Base-by-base conservation (phyloP, 2,888 invertebrate genomes). In the Heliconius cydno region DNA sequence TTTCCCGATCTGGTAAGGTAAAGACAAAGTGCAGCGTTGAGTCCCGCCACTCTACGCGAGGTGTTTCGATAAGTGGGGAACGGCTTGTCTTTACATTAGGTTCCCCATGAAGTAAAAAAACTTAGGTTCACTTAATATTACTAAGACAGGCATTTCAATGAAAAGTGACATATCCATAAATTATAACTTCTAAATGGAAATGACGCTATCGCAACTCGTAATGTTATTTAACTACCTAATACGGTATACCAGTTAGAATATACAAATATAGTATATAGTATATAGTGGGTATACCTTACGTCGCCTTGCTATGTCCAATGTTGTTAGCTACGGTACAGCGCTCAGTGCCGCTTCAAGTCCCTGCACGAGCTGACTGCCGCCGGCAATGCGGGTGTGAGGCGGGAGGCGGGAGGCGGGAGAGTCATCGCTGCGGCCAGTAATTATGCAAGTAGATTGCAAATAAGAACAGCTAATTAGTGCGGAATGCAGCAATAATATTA, bases 401-500 rank as follows among this genome's bases (percentile, higher is more conserved):
- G 10, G 10, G 60, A 22, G 19, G 67, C 10, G 9, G 34, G 67
- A n/a, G 41, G 38, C 25, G n/a, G 25, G 41, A 28, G 63, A 25
- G n/a, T 2, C 67, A 38, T 67, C n/a, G n/a, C 68, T 68, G 68
- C 12, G 57, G 73, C 13, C 57, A n/a, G n/a, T 60, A 13, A 73
- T 73, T 60, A 73, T 34, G 60, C 41, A 66, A 75, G 66, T 65
- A 60, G 7, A 22, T 41, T 66, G 75, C 75, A 75, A 75, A 65
- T 75, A 66, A 41, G 38, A 41, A 22, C 75, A 70, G 46, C 28
- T 75, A 75, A 75, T 75, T 75, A 75, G 30, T 66, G 41, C 15
- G 46, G 75, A 46, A 75, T 75, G 75, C 28, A 41, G 75, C 28
- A 25, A 65, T 75, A 75, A 65, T 75, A 75, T 75, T 63, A 60